These are phyloP conservation scores for Spea multiplicata DNA, from an alignment of 2,113 vertebrate genomes.

Conservation along the genomic window DNA sequence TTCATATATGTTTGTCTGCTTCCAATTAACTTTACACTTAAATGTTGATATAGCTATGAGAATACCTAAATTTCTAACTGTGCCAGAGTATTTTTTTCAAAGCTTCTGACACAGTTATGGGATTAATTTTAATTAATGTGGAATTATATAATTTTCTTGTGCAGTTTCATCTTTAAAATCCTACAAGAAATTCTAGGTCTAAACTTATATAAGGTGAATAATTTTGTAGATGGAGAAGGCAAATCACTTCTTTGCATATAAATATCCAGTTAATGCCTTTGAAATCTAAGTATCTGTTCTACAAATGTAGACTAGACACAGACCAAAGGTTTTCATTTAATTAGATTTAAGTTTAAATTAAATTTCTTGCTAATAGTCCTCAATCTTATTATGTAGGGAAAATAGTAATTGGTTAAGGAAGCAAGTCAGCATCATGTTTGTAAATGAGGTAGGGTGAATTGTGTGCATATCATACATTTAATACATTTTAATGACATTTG, in stretches of 20 bases:
- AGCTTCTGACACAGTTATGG: no score
- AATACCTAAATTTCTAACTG: neutral
- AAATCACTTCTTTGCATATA: neutral
- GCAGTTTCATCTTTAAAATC: neutral
- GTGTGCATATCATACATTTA: no score
- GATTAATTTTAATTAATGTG: neutral
- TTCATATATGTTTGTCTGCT: no score
- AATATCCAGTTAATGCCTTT: neutral
- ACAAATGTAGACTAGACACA: neutral
- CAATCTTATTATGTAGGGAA: neutral
- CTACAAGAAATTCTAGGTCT: neutral
- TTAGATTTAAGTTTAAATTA: neutral
- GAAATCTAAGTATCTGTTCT: neutral
- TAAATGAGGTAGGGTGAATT: neutral
- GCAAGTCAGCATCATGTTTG: neutral
- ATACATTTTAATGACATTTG: no score
- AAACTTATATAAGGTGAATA: neutral
- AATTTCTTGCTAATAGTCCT: neutral
- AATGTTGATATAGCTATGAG: no score
- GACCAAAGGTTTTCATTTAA: slow-evolving; percentile 4
- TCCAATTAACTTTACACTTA: no score
- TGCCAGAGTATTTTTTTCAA: neutral
- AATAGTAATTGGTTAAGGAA: neutral
- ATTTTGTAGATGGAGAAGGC: neutral
- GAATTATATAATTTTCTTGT: slow-evolving; percentile 2